phyloP scores from a whole-genome alignment of 2,888 invertebrate species.

The Drosophila testacea region DNA sequence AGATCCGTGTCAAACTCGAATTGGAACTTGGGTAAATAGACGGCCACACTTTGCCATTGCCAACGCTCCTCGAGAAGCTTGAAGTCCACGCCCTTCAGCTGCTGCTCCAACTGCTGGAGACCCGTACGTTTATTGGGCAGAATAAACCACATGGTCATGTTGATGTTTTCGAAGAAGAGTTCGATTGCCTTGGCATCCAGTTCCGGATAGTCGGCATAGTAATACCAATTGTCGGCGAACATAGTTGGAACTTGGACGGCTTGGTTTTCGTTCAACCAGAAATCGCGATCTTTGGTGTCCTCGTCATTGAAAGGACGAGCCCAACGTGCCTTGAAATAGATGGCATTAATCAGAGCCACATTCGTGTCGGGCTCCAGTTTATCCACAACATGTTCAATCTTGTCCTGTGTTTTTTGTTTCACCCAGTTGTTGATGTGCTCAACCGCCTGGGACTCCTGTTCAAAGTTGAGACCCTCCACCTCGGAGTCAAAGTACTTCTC shows the following conservation, averaged over 20 bases:
- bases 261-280: conserved; percentile 87
- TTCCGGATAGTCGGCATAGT: conserved; percentile 86
- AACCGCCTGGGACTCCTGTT: conserved; percentile 86
- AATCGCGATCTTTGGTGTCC: conserved; percentile 88
- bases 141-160: conserved; percentile 91
- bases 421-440: conserved; percentile 93
- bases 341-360: conserved; percentile 92
- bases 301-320: conserved; percentile 88
- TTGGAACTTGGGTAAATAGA: conserved; percentile 93
- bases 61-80: conserved; percentile 86
- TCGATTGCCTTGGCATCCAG: conserved; percentile 88
- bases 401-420: conserved; percentile 91
- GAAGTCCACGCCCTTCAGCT: conserved; percentile 87
- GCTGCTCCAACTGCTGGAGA: conserved; percentile 88
- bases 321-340: conserved; percentile 96
- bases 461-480: conserved; percentile 89
- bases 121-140: conserved; percentile 90
- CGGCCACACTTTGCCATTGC: conserved; percentile 86
- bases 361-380: conserved; percentile 87
- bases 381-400: conserved; percentile 92
- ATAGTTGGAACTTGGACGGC: conserved; percentile 89
- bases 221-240: conserved; percentile 87
- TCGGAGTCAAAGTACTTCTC: conserved; percentile 89
- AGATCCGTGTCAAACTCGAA: conserved; percentile 91
- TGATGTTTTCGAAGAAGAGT: conserved; percentile 90